These are phyloP conservation scores for Picathartes gymnocephalus DNA, from an alignment of 2,113 vertebrate species.

Conservation along the genomic window DNA sequence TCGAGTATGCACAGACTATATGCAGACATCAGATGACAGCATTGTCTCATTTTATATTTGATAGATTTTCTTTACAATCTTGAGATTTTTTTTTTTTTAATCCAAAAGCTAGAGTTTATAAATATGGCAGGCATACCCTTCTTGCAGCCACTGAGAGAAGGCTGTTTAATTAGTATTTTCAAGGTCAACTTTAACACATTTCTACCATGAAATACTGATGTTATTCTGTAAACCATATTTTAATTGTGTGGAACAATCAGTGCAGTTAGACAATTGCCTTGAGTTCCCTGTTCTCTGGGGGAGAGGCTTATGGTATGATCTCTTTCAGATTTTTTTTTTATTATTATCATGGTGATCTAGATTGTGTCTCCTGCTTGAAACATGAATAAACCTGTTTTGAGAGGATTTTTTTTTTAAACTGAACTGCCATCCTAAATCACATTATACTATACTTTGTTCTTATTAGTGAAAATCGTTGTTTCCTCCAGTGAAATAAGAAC, in stretches of 20 bases:
- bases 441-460: neutral
- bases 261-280: neutral
- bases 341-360: neutral
- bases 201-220: neutral
- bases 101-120: neutral
- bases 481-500: neutral
- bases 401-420: neutral
- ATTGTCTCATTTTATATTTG: neutral
- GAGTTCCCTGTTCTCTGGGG: neutral
- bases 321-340: neutral
- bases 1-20: neutral
- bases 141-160: neutral
- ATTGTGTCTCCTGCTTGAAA: neutral
- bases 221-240: neutral
- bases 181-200: neutral
- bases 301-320: neutral
- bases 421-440: neutral
- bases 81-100: neutral
- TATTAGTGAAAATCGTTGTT: neutral
- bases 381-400: neutral
- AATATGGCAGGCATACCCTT: neutral
- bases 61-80: neutral
- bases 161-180: neutral
- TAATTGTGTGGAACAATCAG: neutral
- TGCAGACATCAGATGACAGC: neutral